Base-by-base conservation (phyloP, 2,888 invertebrate genomes). In the Entomobrya proxima region DNA sequence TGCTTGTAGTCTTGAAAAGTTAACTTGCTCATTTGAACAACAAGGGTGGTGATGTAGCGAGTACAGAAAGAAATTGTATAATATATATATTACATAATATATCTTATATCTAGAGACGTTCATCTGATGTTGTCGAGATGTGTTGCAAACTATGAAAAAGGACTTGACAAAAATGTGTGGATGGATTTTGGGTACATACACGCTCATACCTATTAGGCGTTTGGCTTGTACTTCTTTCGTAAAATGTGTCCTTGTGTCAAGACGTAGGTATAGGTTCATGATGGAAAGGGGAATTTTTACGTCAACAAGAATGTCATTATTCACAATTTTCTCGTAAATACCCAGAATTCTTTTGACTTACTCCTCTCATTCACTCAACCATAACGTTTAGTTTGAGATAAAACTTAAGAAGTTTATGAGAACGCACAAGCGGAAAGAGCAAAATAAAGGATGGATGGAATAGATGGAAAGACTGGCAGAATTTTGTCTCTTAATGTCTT, bases 281-380 rank as follows among this genome's bases (percentile, higher is more conserved):
- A 32, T 75, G 21, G 21, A 11, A 64, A 30, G 67, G 15, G 67
- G 64, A 64, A 79, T 67, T 79, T 79, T 52, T 50, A 18, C 67
- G 67, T 67, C 35, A 67, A 79, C 67, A 67, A 79, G 67, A 67
- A 67, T 79, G 79, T 79, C 79, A 79, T 79, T 79, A 79, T 52
- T 79, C 67, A 79, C 67, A 67, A 79, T 67, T 64, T 77, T 50
- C 47, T 44, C 9, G 11, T 44, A 75, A 78, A 78, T 78, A 47
- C 77, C 64, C 7, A 24, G 47, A 47, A 78, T 78, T 78, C 77
- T 64, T 78, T 78, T 61, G 77, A 64, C 55, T 76, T 78, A 30
- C n/a, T 24, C 50, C 9, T 40, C 64, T 78, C 77, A 55, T 47
- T 61, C 32, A 61, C n/a, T 61, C 9, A 32, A 32, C 6, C 30